Conservation (phyloP, 64 coral and sea anemone genomes). For the Orbicella faveolata region DNA sequence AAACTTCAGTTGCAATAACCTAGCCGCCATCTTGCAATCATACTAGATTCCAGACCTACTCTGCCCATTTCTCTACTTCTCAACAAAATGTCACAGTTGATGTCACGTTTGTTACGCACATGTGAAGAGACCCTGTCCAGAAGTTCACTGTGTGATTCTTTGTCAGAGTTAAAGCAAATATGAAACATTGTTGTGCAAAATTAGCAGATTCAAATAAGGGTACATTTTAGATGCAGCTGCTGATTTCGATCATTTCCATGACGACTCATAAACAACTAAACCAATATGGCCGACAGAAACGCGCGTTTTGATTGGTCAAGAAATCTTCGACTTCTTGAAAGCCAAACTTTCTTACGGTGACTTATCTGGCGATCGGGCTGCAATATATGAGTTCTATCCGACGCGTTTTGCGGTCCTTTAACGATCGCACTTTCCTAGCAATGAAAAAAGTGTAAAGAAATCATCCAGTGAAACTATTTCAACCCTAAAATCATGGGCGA, state of each 20-base stretch:
- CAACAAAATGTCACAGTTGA: background rate
- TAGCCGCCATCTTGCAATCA: slow-evolving; percentile 11
- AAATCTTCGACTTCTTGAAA: background rate
- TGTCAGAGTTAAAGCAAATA: background rate
- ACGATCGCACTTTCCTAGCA: background rate
- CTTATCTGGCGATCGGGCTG: background rate
- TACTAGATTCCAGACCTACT: background rate
- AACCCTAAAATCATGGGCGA: background rate
- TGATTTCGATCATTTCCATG: background rate
- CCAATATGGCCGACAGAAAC: background rate
- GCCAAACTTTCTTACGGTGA: background rate
- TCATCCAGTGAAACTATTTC: background rate
- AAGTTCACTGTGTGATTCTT: background rate
- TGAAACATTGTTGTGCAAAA: background rate
- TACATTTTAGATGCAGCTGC: background rate
- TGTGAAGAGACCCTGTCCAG: background rate
- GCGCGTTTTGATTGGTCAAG: slow-evolving; percentile 1
- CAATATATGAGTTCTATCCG: background rate
- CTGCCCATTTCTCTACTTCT: background rate
- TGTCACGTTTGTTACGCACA: background rate
- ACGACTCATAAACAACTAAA: background rate
- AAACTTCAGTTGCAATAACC: background rate
- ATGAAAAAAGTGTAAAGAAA: background rate
- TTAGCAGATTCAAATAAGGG: background rate
- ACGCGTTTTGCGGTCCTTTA: background rate